phyloP scores from a whole-genome alignment of 2,888 invertebrate species.

The Dioctria rufipes region DNA sequence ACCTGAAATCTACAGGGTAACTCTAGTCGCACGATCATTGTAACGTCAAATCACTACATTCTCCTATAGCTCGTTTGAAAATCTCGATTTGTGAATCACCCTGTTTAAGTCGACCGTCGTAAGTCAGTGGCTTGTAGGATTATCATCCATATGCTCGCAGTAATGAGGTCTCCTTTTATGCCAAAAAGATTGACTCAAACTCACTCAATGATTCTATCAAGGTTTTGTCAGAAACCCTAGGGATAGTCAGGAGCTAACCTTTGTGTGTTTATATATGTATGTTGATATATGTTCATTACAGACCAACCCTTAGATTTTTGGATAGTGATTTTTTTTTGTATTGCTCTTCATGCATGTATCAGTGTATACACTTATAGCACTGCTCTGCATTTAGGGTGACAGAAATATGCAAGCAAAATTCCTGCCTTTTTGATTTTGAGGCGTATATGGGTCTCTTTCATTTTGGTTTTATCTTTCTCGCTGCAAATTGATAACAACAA shows the following conservation, averaged over 20 bases:
- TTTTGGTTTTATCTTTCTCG: not conserved
- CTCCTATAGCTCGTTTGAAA: not conserved
- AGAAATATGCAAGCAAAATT: constrained; percentile 21
- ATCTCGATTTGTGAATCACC: not conserved
- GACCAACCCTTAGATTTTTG: too few species aligned
- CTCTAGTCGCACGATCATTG: not conserved
- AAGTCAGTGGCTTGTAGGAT: constrained; percentile 51
- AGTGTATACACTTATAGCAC: too few species aligned
- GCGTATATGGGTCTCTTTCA: constrained; percentile 21
- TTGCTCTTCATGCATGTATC: not conserved
- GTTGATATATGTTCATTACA: not conserved
- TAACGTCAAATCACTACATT: not conserved
- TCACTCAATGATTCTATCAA: constrained; percentile 30
- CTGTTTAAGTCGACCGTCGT: constrained; percentile 26
- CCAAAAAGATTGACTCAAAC: constrained; percentile 35
- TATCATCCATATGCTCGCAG: constrained; percentile 46
- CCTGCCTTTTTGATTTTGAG: constrained; percentile 45
- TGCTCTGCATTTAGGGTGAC: constrained; percentile 25
- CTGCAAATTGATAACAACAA: constrained; percentile 22
- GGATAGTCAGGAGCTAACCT: not conserved
- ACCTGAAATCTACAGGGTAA: constrained; percentile 7
- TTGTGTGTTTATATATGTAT: not conserved
- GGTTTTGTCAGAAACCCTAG: constrained; percentile 19
- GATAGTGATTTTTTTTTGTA: too few species aligned
- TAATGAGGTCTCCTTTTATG: constrained; percentile 35